Evolutionary conservation across 2,113 vertebrate species (phyloP).

Genomic region (Dipodomys merriami): DNA sequence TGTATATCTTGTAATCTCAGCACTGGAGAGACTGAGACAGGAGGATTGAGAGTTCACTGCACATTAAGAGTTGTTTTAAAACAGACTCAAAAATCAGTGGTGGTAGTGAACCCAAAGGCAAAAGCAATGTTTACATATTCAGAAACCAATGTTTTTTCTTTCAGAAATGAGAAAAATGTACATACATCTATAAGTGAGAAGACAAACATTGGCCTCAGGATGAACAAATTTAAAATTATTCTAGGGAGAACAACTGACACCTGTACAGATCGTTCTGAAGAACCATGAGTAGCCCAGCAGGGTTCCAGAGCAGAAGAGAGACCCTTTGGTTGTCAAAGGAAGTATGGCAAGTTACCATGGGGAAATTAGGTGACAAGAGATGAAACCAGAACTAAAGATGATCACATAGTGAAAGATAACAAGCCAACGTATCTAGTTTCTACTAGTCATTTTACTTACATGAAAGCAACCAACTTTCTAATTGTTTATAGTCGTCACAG

Average conservation of each 20-base stretch:
- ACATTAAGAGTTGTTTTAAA: no score
- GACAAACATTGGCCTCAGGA: neutral
- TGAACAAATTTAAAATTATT: conserved; percentile 44
- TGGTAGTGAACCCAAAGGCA: neutral
- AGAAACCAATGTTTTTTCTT: conserved; percentile 11
- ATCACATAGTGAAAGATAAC: neutral
- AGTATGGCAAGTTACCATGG: neutral
- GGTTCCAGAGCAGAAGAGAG: neutral
- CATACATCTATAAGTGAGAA: conserved; percentile 12
- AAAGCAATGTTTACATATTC: conserved; percentile 22
- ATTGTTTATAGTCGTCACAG: neutral
- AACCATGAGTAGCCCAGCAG: neutral
- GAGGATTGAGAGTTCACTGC: no score
- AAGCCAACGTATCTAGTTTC: neutral
- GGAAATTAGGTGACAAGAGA: neutral
- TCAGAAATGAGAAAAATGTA: neutral
- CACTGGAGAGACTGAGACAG: no score
- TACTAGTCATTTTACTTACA: neutral
- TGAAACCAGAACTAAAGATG: neutral
- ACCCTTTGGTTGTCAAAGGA: no score
- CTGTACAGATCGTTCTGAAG: neutral
- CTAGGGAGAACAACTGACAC: conserved; percentile 33
- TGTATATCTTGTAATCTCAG: no score
- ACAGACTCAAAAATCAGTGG: neutral
- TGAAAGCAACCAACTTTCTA: neutral